These are phyloP conservation scores for Tenualosa ilisha DNA, from an alignment of 2,797 vertebrate species.

Conservation along the genomic window DNA sequence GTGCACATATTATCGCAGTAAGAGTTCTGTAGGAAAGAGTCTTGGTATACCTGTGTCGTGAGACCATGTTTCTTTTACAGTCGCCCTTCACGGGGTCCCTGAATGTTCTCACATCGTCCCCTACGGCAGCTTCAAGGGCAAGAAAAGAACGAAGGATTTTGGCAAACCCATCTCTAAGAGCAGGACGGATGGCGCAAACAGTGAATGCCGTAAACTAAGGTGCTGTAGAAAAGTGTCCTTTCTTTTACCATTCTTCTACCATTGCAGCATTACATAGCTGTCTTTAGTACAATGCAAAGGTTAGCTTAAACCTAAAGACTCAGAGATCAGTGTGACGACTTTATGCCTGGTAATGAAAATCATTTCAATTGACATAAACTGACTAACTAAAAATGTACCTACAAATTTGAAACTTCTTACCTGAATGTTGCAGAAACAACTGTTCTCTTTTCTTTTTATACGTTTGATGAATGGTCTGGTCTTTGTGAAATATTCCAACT, in stretches of 20 bases:
- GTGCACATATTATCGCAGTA: no score
- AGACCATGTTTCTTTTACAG: constrained; percentile 64
- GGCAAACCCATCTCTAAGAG: constrained; percentile 48
- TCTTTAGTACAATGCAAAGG: neutral
- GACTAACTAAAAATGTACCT: neutral
- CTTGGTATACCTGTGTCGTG: constrained; percentile 26
- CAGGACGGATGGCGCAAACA: constrained; percentile 41
- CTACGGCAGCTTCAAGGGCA: constrained; percentile 40
- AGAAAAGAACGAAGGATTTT: constrained; percentile 48
- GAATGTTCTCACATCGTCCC: constrained; percentile 50
- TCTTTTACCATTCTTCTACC: neutral
- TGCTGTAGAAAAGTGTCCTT: neutral
- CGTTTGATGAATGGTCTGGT: constrained; percentile 53
- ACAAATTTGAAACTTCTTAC: constrained; percentile 42
- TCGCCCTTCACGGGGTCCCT: constrained; percentile 55
- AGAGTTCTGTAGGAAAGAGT: constrained; percentile 9
- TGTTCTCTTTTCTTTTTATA: constrained; percentile 43
- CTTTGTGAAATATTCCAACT: constrained; percentile 54
- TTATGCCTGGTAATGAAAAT: neutral
- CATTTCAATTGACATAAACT: neutral
- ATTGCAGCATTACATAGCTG: neutral
- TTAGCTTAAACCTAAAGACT: neutral
- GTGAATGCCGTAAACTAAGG: constrained; percentile 36
- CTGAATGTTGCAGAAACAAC: constrained; percentile 48
- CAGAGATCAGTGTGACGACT: neutral